Conservation (phyloP, 1,140 invertebrate species). For the Drosophila setifemur region DNA sequence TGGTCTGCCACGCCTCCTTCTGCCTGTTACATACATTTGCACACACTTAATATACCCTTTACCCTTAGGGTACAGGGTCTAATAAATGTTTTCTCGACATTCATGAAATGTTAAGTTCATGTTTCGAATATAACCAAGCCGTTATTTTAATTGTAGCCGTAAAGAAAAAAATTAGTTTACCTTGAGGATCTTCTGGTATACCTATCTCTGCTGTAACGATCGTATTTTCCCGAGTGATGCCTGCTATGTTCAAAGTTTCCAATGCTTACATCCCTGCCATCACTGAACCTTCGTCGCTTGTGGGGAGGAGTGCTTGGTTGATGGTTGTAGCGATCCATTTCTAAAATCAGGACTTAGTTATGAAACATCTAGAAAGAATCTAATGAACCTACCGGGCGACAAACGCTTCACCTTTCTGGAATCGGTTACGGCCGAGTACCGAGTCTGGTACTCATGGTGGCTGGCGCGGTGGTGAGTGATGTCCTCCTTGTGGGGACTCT, state of each 20-base stretch:
- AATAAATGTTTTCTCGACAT: too few relatives aligned
- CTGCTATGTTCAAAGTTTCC: slow-evolving; percentile 56
- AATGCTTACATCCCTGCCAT: slow-evolving; percentile 48
- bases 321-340: slow-evolving; percentile 69
- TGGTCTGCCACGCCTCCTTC: too few relatives aligned
- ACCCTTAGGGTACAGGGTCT: too few relatives aligned
- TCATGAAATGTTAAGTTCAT: too few relatives aligned
- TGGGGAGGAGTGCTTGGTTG: slow-evolving; percentile 73
- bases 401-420: slow-evolving; percentile 56
- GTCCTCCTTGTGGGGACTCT: slow-evolving; percentile 70
- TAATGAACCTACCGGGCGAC: slow-evolving; percentile 49
- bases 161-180: background rate
- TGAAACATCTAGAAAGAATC: background rate
- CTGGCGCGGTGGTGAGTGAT: slow-evolving; percentile 56
- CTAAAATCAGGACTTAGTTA: slow-evolving; percentile 6
- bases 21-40: too few relatives aligned
- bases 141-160: background rate
- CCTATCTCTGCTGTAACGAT: slow-evolving; percentile 71
- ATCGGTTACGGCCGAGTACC: slow-evolving; percentile 53
- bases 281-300: slow-evolving; percentile 73
- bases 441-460: slow-evolving; percentile 48
- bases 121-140: too few relatives aligned
- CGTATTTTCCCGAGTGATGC: slow-evolving; percentile 68
- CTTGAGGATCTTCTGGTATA: slow-evolving; percentile 65
- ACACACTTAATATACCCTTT: too few relatives aligned